phyloP scores from a whole-genome alignment of 2,888 invertebrate species.

The Pteria penguin region DNA sequence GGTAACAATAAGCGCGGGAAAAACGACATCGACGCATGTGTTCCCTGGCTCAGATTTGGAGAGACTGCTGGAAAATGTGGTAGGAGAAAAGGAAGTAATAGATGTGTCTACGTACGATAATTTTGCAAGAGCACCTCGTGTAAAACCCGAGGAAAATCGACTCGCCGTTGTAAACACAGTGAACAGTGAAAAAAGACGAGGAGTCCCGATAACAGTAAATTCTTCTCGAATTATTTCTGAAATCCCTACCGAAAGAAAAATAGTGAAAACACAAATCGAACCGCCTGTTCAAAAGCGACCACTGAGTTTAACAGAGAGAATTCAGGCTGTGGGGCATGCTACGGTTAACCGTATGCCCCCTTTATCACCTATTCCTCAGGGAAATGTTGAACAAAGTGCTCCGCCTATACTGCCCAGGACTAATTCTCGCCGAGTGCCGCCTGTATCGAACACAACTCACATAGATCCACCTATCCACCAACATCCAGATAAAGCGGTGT shows the following conservation, averaged over 20 bases:
- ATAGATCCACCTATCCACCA: neutral
- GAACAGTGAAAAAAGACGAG: neutral
- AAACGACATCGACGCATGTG: neutral
- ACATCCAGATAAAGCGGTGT: neutral
- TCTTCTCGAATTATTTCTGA: neutral
- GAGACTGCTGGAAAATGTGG: constrained; percentile 50
- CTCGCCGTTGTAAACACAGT: neutral
- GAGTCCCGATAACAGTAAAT: neutral
- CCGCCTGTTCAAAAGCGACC: neutral
- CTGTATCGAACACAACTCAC: neutral
- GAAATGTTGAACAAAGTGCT: neutral
- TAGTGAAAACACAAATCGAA: neutral
- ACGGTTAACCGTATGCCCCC: too few species aligned
- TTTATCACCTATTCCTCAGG: neutral
- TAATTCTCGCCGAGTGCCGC: neutral
- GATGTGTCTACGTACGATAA: constrained; percentile 54
- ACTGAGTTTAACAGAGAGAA: neutral
- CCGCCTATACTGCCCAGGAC: neutral
- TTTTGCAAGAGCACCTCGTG: constrained; percentile 48
- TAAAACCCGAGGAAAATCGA: neutral
- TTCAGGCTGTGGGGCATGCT: neutral
- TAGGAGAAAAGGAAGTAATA: constrained; percentile 57
- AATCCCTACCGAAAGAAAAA: neutral
- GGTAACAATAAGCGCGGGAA: neutral
- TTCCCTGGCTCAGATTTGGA: constrained; percentile 9